Evolutionary conservation across 2,888 invertebrate genomes (phyloP).

Genomic region (Chrysina gloriosa): DNA sequence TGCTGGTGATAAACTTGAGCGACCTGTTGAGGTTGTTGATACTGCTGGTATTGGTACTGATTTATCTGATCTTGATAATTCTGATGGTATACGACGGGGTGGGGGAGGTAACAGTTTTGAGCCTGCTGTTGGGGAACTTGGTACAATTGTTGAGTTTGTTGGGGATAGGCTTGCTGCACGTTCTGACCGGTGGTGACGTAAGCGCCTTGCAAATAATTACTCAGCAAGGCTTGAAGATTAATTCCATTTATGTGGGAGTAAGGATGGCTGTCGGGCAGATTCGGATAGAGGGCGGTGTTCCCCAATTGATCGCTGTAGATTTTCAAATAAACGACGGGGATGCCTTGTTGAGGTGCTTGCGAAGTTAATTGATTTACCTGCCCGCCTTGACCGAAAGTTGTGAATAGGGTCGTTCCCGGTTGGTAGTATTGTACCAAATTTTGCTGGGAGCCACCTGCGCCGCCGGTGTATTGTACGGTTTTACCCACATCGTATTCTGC

Average conservation of each 20-base stretch:
- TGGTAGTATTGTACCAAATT: conserved; percentile 41
- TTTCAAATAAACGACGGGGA: conserved; percentile 71
- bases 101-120: conserved; percentile 29
- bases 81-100: conserved; percentile 38
- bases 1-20: conserved; percentile 32
- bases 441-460: conserved; percentile 1
- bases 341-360: conserved; percentile 65
- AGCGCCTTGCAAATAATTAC: conserved; percentile 64
- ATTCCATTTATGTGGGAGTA: conserved; percentile 68
- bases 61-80: conserved; percentile 39
- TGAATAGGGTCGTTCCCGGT: conserved; percentile 60
- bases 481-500: conserved; percentile 55
- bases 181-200: conserved; percentile 4
- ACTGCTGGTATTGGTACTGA: conserved; percentile 40
- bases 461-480: conserved; percentile 31
- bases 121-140: conserved; percentile 54
- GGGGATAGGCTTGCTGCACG: conserved; percentile 34
- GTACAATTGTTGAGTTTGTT: conserved; percentile 36
- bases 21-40: conserved; percentile 41
- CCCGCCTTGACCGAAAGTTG: conserved; percentile 59
- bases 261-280: conserved; percentile 69
- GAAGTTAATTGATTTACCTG: conserved; percentile 68
- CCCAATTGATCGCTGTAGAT: conserved; percentile 70
- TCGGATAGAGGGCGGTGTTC: conserved; percentile 69
- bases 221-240: conserved; percentile 69